Evolutionary conservation across 1,140 invertebrate species (phyloP).

Genomic region (Bradynema listronoti): DNA sequence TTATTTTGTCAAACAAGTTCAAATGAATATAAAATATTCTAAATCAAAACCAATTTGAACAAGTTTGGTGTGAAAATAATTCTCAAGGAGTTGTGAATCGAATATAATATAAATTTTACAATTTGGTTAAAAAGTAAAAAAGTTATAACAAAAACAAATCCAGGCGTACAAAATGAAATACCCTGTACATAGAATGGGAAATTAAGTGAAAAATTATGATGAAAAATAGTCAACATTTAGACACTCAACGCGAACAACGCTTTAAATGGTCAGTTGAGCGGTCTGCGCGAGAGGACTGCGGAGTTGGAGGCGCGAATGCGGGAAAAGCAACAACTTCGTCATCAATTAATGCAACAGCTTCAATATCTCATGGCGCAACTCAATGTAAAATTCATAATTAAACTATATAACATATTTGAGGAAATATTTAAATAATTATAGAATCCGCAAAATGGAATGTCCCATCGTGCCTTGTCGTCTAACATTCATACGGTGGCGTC

Average conservation of each 20-base stretch:
- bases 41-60: too few species aligned
- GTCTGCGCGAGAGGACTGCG: conserved; percentile 80
- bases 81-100: neutral
- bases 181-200: conserved; percentile 73
- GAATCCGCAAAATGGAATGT: neutral
- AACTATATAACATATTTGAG: conserved; percentile 3
- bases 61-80: too few species aligned
- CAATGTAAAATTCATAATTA: conserved; percentile 66
- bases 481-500: neutral
- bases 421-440: conserved; percentile 11
- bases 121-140: too few species aligned
- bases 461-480: neutral
- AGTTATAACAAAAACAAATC: too few species aligned
- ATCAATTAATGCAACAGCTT: conserved; percentile 86
- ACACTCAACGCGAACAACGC: conserved; percentile 65
- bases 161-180: too few species aligned
- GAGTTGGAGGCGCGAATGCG: conserved; percentile 85
- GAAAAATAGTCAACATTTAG: conserved; percentile 60
- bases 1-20: too few species aligned
- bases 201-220: too few species aligned
- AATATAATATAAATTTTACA: too few species aligned
- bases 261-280: conserved; percentile 78
- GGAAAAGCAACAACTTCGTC: conserved; percentile 80
- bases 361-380: conserved; percentile 93
- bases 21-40: too few species aligned